These are phyloP conservation scores for Leptinotarsa defecta DNA, from an alignment of 1,140 invertebrate genomes.

Conservation along the genomic window DNA sequence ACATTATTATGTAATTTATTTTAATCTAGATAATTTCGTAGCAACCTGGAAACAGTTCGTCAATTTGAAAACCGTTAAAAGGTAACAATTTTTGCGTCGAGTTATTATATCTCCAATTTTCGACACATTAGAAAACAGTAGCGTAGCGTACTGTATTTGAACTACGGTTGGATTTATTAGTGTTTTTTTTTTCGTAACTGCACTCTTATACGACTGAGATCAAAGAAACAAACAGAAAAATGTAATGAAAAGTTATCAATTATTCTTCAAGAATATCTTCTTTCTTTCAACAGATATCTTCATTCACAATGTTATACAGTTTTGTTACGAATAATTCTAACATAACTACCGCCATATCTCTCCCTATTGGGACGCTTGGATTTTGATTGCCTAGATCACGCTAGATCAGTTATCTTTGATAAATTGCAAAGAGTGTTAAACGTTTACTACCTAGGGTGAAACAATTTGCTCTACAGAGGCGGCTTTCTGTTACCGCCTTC, in stretches of 20 bases:
- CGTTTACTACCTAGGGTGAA: constrained; percentile 3
- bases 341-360: neutral
- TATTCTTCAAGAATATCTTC: too few relatives aligned
- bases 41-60: neutral
- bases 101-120: constrained; percentile 21
- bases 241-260: too few relatives aligned
- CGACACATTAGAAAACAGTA: constrained; percentile 12
- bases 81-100: constrained; percentile 1
- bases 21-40: constrained; percentile 19
- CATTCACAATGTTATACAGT: too few relatives aligned
- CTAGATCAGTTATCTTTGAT: constrained; percentile 14
- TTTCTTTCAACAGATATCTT: too few relatives aligned
- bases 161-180: neutral
- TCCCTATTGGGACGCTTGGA: neutral
- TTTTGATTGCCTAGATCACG: constrained; percentile 5
- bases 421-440: constrained; percentile 9
- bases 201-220: too few relatives aligned
- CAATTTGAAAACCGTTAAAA: constrained; percentile 16
- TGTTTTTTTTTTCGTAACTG: too few relatives aligned
- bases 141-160: neutral
- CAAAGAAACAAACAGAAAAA: too few relatives aligned
- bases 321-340: too few relatives aligned
- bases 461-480: neutral
- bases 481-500: neutral
- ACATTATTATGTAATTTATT: constrained; percentile 19